These are phyloP conservation scores for Lasioglossum lativentre DNA, from an alignment of 2,888 invertebrate species.

Conservation along the genomic window DNA sequence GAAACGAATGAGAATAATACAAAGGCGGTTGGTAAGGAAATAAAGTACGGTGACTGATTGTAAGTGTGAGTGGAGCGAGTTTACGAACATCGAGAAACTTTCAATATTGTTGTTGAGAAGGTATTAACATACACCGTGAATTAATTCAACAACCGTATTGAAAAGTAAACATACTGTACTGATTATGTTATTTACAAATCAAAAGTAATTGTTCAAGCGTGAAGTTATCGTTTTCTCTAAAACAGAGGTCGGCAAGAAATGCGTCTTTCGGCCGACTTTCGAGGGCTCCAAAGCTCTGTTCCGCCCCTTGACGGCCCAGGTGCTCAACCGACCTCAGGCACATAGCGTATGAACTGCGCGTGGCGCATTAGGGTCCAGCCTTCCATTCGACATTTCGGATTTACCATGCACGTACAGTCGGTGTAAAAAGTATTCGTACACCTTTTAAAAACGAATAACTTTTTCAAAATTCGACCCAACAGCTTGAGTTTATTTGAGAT, in stretches of 20 bases:
- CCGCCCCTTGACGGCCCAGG: no score
- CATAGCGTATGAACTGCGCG: no score
- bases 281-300: no score
- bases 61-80: conserved; percentile 26
- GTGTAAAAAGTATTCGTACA: no score
- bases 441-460: no score
- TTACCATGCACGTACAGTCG: no score
- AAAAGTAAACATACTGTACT: neutral
- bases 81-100: conserved; percentile 49
- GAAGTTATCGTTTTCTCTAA: neutral
- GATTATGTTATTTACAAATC: neutral
- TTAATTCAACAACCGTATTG: neutral
- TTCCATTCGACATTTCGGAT: no score
- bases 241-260: neutral
- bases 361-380: no score
- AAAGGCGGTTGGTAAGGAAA: conserved; percentile 44
- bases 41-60: conserved; percentile 38
- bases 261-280: no score
- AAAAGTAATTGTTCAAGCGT: neutral
- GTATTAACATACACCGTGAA: neutral
- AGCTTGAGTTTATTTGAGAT: no score
- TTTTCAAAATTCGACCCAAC: no score
- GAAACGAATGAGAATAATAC: conserved; percentile 56
- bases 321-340: no score
- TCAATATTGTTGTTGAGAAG: neutral